Conservation (phyloP, 1,140 invertebrate species). For the Tetragnatha versicolor region DNA sequence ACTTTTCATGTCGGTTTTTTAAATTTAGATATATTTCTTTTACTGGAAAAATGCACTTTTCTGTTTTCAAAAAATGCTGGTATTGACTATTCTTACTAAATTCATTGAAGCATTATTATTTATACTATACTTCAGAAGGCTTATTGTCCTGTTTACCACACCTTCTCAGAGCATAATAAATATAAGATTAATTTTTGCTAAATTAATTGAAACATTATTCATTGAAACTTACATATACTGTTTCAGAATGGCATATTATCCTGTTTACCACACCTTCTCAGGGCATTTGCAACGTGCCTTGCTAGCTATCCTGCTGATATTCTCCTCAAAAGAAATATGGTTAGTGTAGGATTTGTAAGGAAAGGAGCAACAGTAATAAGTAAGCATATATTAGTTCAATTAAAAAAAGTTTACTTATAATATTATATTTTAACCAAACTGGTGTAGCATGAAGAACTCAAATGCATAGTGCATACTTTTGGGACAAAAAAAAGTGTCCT, state of each 20-base stretch:
- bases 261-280: slow-evolving; percentile 35
- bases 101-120: background rate
- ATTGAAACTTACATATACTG: background rate
- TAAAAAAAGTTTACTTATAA: no score
- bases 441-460: no score
- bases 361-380: slow-evolving; percentile 47
- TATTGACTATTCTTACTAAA: background rate
- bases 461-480: no score
- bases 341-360: slow-evolving; percentile 43
- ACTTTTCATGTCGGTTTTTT: no score
- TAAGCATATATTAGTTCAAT: slow-evolving; percentile 9
- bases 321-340: background rate
- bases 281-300: slow-evolving; percentile 38
- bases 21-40: no score
- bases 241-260: slow-evolving; percentile 39
- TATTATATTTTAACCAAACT: no score
- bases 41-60: no score
- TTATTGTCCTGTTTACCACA: slow-evolving; percentile 42
- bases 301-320: slow-evolving; percentile 41
- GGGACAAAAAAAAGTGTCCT: no score
- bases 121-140: slow-evolving; percentile 4
- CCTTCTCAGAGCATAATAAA: slow-evolving; percentile 26
- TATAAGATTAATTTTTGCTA: background rate
- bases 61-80: no score
- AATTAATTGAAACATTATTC: background rate